Base-by-base conservation (phyloP, 2,113 vertebrate genomes). In the human (Homo sapiens) region DNA sequence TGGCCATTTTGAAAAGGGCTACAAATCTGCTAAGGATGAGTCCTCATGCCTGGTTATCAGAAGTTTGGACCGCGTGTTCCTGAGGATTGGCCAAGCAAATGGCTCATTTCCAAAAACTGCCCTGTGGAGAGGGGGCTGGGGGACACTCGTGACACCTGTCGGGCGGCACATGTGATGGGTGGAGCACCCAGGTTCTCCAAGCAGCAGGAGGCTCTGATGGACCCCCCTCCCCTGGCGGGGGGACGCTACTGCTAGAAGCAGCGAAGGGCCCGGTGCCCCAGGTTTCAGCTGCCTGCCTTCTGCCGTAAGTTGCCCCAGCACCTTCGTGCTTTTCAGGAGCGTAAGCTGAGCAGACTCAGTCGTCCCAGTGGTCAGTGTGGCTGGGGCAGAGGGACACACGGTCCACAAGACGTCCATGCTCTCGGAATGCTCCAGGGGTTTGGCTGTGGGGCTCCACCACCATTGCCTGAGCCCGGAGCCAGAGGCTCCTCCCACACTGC, bases 211-310 rank as follows among this genome's bases (percentile, higher is more conserved):
- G 38, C 40, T 45, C 30, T 30, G 43, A 2, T 20, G 7, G 20
- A 30, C 57, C 13, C 32, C 40, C 79, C 45, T 55, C 13, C 66
- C 13, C 17, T n/a, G 52, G 61, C 12, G 6, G 48, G 59, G 32
- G 2, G 27, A 66, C 18, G 16, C 66, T 1, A 1, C 50, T 25
- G 61, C 27, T n/a, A 16, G 68, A 70, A 75, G 57, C 55, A 64
- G 13, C 0, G 0, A n/a, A 22, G 43, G 5, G 6, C 38, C 57
- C 18, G 52, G 52, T 55, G 18, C 13, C 0, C 1, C 68, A 6
- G 79, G 55, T 32, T n/a, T 32, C 35, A 0, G 14, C 48, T 5
- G 16, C 35, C 50, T 0, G 9, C 40, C 38, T 0, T 0, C 90
- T 30, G 32, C 35, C 75, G 57, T 10, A 1, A 30, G 64, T 7